phyloP scores from a whole-genome alignment of 2,113 vertebrate species.

The Eurystomus gularis region DNA sequence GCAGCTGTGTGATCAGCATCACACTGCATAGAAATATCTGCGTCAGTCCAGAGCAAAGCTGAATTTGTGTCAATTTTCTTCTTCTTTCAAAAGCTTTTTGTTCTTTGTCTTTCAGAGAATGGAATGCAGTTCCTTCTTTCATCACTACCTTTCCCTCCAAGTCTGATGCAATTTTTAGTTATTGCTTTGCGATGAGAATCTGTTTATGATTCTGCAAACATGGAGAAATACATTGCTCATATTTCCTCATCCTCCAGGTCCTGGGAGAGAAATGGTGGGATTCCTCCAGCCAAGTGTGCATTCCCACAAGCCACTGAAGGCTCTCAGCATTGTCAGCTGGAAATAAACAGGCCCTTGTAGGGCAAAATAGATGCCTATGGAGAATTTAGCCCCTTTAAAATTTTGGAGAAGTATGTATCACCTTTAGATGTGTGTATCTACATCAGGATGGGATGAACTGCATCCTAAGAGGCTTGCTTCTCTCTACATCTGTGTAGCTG shows the following conservation, averaged over 20 bases:
- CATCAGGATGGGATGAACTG: neutral
- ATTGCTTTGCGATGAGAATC: neutral
- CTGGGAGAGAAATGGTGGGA: neutral
- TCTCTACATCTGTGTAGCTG: neutral
- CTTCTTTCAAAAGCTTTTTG: conserved; percentile 9
- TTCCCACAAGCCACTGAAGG: neutral
- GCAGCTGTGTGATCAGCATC: neutral
- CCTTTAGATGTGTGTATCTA: neutral
- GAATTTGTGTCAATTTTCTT: conserved; percentile 22
- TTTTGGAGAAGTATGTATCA: neutral
- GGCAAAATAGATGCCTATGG: neutral
- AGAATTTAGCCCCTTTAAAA: neutral
- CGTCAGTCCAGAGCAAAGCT: neutral
- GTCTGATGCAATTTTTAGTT: conserved; percentile 21
- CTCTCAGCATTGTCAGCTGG: neutral
- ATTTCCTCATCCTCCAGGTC: neutral
- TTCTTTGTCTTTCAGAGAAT: neutral
- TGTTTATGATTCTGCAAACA: conserved; percentile 1
- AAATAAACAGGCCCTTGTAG: neutral
- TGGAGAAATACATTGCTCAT: neutral
- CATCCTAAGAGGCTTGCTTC: neutral
- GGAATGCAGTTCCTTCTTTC: conserved; percentile 29
- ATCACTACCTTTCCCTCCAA: neutral
- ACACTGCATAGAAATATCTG: neutral
- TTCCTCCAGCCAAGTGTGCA: neutral